Conservation (phyloP, 2,113 vertebrate genomes). For the Cyanocitta stelleri region DNA sequence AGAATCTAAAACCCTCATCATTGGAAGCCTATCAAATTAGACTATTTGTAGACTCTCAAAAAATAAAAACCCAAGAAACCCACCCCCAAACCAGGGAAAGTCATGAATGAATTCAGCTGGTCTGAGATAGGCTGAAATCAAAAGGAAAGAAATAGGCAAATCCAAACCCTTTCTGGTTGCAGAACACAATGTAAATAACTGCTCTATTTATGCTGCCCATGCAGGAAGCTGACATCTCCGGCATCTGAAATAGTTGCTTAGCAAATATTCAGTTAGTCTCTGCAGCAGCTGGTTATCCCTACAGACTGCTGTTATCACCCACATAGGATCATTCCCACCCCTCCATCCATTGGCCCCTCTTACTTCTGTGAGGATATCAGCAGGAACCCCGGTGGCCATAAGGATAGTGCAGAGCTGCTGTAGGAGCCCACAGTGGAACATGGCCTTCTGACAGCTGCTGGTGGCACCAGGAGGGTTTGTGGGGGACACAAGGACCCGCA, state of each 20-base stretch:
- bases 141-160: background rate
- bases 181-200: accelerated
- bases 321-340: background rate
- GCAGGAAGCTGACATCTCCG: background rate
- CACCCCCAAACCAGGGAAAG: background rate
- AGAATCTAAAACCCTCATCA: background rate
- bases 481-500: slow-evolving; percentile 92
- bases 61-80: background rate
- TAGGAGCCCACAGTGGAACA: slow-evolving; percentile 91
- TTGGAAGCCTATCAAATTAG: background rate
- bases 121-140: background rate
- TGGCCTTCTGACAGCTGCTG: slow-evolving; percentile 92
- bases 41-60: background rate
- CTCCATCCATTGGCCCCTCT: background rate
- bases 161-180: background rate
- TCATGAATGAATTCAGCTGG: background rate
- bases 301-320: background rate
- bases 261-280: background rate
- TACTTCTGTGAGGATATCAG: slow-evolving; percentile 96
- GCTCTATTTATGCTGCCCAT: background rate
- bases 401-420: slow-evolving; percentile 96
- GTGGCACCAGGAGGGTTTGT: slow-evolving; percentile 93
- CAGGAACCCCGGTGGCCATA: slow-evolving; percentile 95
- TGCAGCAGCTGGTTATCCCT: background rate
- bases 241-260: background rate